Evolutionary conservation across 2,113 vertebrate species (phyloP).

Genomic region (Brienomyrus brachyistius): DNA sequence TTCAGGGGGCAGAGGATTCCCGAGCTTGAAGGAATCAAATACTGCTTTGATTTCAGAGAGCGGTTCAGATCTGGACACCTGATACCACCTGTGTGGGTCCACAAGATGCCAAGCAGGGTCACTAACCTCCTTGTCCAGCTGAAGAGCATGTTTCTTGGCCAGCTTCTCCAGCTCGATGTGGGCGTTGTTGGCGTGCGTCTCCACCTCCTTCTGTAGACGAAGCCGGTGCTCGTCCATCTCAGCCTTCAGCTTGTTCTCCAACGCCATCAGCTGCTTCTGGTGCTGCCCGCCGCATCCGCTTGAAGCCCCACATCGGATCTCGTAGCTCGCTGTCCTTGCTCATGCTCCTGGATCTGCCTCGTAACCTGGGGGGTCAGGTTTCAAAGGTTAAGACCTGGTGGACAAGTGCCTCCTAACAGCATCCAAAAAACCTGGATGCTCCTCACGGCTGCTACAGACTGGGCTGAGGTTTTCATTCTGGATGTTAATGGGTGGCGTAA

Average conservation of each 20-base stretch:
- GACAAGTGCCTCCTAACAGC: too few species aligned
- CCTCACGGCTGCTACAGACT: background rate
- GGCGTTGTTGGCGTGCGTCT: constrained; percentile 98
- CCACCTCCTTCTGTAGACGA: constrained; percentile 98
- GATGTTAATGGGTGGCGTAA: background rate
- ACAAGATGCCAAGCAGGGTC: background rate
- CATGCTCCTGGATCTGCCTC: constrained; percentile 99
- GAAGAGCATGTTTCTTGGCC: constrained; percentile 88
- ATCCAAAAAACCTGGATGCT: background rate
- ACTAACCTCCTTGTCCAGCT: constrained; percentile 90
- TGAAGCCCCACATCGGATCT: constrained; percentile 99
- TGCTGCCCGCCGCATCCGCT: constrained; percentile 99
- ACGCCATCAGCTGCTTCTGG: constrained; percentile 99
- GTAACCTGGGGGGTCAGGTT: constrained; percentile 70
- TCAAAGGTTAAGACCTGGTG: background rate
- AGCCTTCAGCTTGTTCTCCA: constrained; percentile 98
- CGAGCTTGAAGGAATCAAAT: background rate
- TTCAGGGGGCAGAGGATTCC: background rate
- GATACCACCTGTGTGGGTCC: background rate
- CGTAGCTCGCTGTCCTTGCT: constrained; percentile 99
- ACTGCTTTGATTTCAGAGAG: background rate
- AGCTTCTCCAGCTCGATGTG: constrained; percentile 99
- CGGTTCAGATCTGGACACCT: background rate
- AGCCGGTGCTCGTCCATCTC: constrained; percentile 99
- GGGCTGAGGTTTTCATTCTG: background rate